Evolutionary conservation across 2,888 invertebrate species (phyloP).

Genomic region (Helicoverpa assulta): DNA sequence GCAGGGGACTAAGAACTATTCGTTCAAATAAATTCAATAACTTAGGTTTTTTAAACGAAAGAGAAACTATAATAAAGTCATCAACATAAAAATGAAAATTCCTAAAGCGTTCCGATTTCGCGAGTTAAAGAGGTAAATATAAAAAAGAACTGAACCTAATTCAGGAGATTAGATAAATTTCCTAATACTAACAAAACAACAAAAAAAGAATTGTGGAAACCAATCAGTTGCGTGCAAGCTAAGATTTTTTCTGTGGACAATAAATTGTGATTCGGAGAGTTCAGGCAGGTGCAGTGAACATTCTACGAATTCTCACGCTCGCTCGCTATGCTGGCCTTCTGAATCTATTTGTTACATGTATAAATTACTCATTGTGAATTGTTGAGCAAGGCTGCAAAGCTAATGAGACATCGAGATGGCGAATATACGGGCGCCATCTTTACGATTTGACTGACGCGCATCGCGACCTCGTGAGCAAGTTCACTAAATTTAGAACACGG

Average conservation of each 20-base stretch:
- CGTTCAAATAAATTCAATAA: too few species aligned
- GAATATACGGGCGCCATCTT: slow-evolving; percentile 83
- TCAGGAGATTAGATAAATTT: not conserved
- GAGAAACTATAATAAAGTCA: not conserved
- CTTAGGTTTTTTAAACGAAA: not conserved
- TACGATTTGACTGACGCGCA: slow-evolving; percentile 80
- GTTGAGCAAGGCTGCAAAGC: slow-evolving; percentile 80
- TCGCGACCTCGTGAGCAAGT: slow-evolving; percentile 79
- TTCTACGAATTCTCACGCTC: slow-evolving; percentile 75
- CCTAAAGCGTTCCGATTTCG: too few species aligned
- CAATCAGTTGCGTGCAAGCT: slow-evolving; percentile 25
- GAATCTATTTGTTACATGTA: slow-evolving; percentile 72
- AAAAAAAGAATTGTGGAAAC: slow-evolving; percentile 22
- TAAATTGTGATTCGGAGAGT: slow-evolving; percentile 58
- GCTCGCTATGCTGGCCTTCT: slow-evolving; percentile 74
- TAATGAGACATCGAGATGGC: slow-evolving; percentile 80
- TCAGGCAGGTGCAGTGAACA: slow-evolving; percentile 68
- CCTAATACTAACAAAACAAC: slow-evolving; percentile 11
- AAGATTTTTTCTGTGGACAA: slow-evolving; percentile 47
- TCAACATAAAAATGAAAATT: not conserved
- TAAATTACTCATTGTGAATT: slow-evolving; percentile 79
- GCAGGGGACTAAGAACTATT: too few species aligned
- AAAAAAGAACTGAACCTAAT: not conserved
- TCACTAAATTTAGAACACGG: slow-evolving; percentile 81
- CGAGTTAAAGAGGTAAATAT: not conserved